Percentiles rank a stretch among this genome's conserved stretches.
Conservation (phyloP, 2,797 vertebrate species). For the Microctenopoma stevenorrisi region DNA sequence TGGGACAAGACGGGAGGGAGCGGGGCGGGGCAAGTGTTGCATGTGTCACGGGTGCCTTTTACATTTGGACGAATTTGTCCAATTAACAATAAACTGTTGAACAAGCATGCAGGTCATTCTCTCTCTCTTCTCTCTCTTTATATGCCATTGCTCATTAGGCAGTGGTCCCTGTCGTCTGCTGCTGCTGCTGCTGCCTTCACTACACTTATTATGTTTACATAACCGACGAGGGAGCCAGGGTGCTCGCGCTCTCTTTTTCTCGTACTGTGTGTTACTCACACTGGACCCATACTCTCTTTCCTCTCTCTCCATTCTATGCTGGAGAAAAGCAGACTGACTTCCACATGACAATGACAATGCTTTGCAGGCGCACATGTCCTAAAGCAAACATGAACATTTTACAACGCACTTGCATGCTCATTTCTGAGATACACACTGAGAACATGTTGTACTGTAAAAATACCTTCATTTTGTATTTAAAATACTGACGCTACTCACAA, state of each 20-base stretch:
- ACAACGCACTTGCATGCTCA: neutral
- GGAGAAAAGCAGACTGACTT: slow-evolving; percentile 24
- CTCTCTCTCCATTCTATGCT: neutral
- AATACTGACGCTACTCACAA: neutral
- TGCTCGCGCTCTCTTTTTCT: slow-evolving; percentile 20
- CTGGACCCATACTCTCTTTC: neutral
- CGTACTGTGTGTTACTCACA: slow-evolving; percentile 8
- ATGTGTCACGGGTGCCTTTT: slow-evolving; percentile 60
- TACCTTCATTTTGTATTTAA: neutral
- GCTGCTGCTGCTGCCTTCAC: slow-evolving; percentile 56
- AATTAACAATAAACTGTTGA: slow-evolving; percentile 72
- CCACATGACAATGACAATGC: slow-evolving; percentile 9
- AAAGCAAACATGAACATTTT: slow-evolving; percentile 20
- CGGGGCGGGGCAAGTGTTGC: slow-evolving; percentile 27
- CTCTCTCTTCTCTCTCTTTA: slow-evolving; percentile 23
- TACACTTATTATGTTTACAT: slow-evolving; percentile 75
- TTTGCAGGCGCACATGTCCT: slow-evolving; percentile 3
- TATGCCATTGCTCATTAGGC: slow-evolving; percentile 73
- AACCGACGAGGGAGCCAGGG: slow-evolving; percentile 63
- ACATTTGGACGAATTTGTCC: slow-evolving; percentile 67
- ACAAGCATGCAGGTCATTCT: slow-evolving; percentile 64
- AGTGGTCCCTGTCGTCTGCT: slow-evolving; percentile 62
- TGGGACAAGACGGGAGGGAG: slow-evolving; percentile 20
- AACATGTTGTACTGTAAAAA: neutral
- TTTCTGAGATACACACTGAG: neutral